Base-by-base conservation (phyloP, 2,888 invertebrate species). In the Brenthis hecate region DNA sequence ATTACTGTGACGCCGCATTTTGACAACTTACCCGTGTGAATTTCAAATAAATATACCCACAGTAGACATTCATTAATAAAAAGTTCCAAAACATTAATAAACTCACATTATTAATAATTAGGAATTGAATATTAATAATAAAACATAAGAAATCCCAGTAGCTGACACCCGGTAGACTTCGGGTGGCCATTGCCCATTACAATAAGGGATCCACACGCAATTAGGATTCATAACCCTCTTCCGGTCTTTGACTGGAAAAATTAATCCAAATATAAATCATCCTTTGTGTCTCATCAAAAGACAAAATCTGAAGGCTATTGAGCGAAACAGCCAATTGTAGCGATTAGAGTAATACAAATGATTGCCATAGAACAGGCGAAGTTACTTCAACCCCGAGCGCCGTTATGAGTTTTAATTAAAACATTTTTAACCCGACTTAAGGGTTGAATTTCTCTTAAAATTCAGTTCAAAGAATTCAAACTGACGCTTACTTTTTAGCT, bases 391-490 rank as follows among this genome's bases (percentile, higher is more conserved):
- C 72, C 71, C 72, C 57, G 66, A 28, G 60, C 73, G 71, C 72
- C 72, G 64, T 74, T 72, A 72, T 60, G 71, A 65, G 65, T 71
- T 72, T 72, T 74, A 74, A 74, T 74, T 74, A 74, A 72, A 74
- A 74, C 71, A 74, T 74, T 74, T 74, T 74, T 74, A 74, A 72
- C 69, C 72, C 69, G 64, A 68, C 68, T 70, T 65, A 65, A 63
- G 70, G 68, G 66, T 60, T 54, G 58, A 60, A 55, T 54, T 65
- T 58, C 61, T 56, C 61, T 48, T 68, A 50, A 68, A 68, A 68
- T 65, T 68, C 50, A 58, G 62, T 63, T 68, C 65, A 71, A 71
- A 65, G 63, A 68, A 64, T 66, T 56, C 47, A 51, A 61, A 65
- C 50, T 55, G 16, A 54, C 47, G 54, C 43, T 63, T 43, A n/a